Percentiles rank a stretch among this genome's conserved stretches.
Evolutionary conservation across 2,797 vertebrate genomes (phyloP).

Genomic region (Ispidina lecontei): DNA sequence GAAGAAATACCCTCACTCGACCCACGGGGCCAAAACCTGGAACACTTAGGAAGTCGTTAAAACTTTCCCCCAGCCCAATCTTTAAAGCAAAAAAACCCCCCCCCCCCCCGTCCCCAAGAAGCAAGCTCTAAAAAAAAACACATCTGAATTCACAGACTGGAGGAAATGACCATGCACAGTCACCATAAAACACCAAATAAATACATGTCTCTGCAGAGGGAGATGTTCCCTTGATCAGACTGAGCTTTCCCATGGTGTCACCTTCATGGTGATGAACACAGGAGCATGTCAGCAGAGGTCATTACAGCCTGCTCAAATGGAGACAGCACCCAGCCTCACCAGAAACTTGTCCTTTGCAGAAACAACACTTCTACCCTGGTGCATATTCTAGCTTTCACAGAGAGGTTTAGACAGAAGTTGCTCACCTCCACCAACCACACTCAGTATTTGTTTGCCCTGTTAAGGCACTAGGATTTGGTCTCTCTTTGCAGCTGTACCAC

Average conservation of each 20-base stretch:
- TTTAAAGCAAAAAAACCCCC: background rate
- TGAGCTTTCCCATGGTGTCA: accelerated
- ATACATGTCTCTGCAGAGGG: accelerated
- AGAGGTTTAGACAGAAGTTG: background rate
- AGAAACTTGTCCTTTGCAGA: background rate
- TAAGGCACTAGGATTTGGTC: background rate
- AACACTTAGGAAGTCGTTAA: background rate
- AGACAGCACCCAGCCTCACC: background rate
- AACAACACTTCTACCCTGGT: background rate
- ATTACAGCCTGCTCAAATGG: accelerated
- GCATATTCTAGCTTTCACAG: background rate
- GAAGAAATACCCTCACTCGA: no score
- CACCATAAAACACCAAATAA: background rate
- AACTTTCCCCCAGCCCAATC: background rate
- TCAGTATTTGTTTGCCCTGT: background rate
- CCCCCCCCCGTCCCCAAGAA: background rate
- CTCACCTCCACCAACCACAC: background rate
- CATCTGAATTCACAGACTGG: background rate
- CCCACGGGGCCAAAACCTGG: no score
- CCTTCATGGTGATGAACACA: background rate
- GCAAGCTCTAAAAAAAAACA: background rate
- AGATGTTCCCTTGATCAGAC: background rate
- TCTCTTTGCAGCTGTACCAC: background rate
- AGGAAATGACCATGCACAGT: accelerated
- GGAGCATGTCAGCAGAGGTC: background rate